Conservation (phyloP, 2,888 invertebrate species). For the Trissonchulus sp. region DNA sequence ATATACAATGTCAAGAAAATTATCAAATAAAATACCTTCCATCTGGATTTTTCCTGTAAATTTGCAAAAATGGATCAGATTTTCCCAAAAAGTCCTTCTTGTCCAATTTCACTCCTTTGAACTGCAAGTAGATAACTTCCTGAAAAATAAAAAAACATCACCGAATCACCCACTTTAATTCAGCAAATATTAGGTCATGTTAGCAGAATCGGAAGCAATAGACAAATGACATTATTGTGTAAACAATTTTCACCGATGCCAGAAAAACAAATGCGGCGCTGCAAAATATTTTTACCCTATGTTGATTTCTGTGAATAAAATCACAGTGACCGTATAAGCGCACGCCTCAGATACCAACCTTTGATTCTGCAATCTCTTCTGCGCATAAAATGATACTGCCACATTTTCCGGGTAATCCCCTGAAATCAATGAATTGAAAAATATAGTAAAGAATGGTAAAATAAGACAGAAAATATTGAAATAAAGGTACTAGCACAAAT, state of each 20-base stretch:
- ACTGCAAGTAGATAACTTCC: slow-evolving; percentile 52
- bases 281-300: too few species aligned
- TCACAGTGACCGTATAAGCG: too few species aligned
- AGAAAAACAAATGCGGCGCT: too few species aligned
- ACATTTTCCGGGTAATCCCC: background rate
- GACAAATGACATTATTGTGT: background rate
- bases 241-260: too few species aligned
- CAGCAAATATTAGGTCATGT: too few species aligned
- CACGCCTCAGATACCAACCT: background rate
- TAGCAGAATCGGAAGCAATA: background rate
- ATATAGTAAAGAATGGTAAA: too few species aligned
- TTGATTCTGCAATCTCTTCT: background rate
- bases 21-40: too few species aligned
- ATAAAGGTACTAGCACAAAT: too few species aligned
- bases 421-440: background rate
- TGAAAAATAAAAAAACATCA: slow-evolving; percentile 36
- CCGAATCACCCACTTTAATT: background rate
- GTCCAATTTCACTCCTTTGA: slow-evolving; percentile 54
- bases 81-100: slow-evolving; percentile 59
- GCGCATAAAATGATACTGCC: slow-evolving; percentile 12
- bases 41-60: slow-evolving; percentile 56
- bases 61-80: slow-evolving; percentile 57
- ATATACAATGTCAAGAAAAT: too few species aligned
- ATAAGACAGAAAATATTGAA: too few species aligned
- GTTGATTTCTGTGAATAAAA: too few species aligned